phyloP scores from a whole-genome alignment of 2,113 vertebrate species.

The Chunga burmeisteri region DNA sequence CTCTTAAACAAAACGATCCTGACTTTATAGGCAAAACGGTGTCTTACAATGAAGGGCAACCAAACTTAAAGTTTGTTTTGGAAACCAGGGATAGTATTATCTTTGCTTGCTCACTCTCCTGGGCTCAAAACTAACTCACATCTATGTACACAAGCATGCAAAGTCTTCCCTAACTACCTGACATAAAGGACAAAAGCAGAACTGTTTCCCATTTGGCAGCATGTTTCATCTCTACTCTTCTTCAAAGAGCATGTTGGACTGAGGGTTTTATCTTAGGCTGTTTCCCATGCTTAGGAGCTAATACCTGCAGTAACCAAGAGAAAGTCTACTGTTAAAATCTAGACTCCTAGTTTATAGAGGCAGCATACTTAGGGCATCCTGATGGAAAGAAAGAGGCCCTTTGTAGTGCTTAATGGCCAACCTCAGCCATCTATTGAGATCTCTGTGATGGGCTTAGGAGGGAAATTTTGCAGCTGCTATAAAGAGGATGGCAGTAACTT shows the following conservation, averaged over 20 bases:
- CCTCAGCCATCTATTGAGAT: not conserved
- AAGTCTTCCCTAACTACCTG: not conserved
- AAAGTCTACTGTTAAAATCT: not conserved
- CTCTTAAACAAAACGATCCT: conserved; percentile 12
- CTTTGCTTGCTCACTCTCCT: not conserved
- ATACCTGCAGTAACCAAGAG: not conserved
- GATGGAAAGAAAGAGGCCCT: not conserved
- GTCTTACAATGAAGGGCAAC: conserved; percentile 9
- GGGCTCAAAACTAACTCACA: not conserved
- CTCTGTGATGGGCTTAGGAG: not conserved
- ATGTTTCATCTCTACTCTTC: not conserved
- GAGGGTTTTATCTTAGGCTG: not conserved
- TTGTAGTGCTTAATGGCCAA: not conserved
- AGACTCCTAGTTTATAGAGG: not conserved
- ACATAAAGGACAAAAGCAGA: not conserved
- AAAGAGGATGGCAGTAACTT: not conserved
- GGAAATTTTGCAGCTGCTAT: not conserved
- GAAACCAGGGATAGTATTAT: not conserved
- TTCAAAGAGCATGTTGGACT: not conserved
- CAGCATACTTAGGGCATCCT: not conserved
- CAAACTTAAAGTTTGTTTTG: not conserved
- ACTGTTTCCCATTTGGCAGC: not conserved
- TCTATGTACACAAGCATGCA: not conserved
- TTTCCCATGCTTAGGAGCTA: not conserved
- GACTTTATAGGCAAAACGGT: not conserved